Percentiles rank a stretch among this genome's conserved stretches.
These are phyloP conservation scores for Petrolisthes manimaculis DNA, from an alignment of 2,888 invertebrate species.

Conservation along the genomic window DNA sequence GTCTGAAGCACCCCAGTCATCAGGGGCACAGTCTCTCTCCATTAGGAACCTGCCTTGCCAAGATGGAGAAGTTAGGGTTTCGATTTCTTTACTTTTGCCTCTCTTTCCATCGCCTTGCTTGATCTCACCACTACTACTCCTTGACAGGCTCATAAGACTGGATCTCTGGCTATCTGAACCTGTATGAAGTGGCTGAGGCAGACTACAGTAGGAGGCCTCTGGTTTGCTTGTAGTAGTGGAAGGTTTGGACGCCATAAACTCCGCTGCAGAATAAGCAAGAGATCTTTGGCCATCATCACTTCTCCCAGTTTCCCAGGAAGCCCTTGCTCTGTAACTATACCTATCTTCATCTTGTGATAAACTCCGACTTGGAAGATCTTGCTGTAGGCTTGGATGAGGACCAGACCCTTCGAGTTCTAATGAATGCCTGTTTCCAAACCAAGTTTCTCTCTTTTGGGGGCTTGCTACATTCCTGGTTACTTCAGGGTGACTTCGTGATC, in stretches of 20 bases:
- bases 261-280: neutral
- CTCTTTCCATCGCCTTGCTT: neutral
- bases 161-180: neutral
- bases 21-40: conserved; percentile 25
- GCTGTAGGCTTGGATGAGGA: too few relatives aligned
- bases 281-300: too few relatives aligned
- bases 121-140: neutral
- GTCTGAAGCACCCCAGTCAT: conserved; percentile 54
- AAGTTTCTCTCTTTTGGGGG: too few relatives aligned
- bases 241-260: neutral
- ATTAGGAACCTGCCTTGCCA: conserved; percentile 52
- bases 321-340: too few relatives aligned
- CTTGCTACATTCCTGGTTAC: too few relatives aligned
- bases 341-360: too few relatives aligned
- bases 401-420: too few relatives aligned
- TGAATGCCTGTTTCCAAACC: too few relatives aligned
- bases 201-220: too few relatives aligned
- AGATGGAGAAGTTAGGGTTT: conserved; percentile 35
- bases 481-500: too few relatives aligned
- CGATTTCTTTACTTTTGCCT: conserved; percentile 15
- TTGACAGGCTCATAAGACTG: neutral
- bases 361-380: too few relatives aligned
- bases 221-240: neutral
- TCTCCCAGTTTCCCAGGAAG: too few relatives aligned
- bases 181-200: neutral